phyloP scores from a whole-genome alignment of 2,113 vertebrate genomes.

The Thamnophis sirtalis region DNA sequence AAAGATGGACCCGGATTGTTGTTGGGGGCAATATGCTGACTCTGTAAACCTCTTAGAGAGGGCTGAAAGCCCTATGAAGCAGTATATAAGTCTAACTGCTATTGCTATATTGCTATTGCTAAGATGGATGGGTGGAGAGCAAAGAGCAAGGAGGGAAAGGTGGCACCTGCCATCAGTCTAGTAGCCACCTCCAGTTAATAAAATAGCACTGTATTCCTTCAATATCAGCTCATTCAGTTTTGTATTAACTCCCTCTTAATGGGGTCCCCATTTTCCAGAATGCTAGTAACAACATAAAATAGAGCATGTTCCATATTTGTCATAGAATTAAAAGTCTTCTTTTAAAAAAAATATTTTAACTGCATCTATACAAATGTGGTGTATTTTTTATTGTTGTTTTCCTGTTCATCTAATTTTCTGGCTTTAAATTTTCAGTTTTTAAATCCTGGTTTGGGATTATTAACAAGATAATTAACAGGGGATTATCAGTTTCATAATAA shows the following conservation, averaged over 20 bases:
- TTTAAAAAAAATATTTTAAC: background rate
- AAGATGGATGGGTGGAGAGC: background rate
- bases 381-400: background rate
- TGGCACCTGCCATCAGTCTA: background rate
- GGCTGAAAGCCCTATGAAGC: too few species aligned
- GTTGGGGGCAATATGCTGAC: too few species aligned
- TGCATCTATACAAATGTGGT: background rate
- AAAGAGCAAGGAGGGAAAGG: background rate
- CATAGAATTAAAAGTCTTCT: background rate
- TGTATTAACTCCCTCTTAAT: background rate
- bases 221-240: background rate
- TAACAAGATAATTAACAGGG: background rate
- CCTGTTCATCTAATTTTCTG: background rate
- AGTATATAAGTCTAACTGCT: too few species aligned
- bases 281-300: background rate
- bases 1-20: too few species aligned
- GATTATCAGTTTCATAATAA: background rate
- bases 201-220: background rate
- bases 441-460: background rate
- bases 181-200: background rate
- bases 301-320: background rate
- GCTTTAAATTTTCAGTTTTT: background rate
- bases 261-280: background rate
- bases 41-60: too few species aligned
- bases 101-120: too few species aligned